Evolutionary conservation across 2,113 vertebrate genomes (phyloP).

Genomic region (Tragelaphus scriptus): DNA sequence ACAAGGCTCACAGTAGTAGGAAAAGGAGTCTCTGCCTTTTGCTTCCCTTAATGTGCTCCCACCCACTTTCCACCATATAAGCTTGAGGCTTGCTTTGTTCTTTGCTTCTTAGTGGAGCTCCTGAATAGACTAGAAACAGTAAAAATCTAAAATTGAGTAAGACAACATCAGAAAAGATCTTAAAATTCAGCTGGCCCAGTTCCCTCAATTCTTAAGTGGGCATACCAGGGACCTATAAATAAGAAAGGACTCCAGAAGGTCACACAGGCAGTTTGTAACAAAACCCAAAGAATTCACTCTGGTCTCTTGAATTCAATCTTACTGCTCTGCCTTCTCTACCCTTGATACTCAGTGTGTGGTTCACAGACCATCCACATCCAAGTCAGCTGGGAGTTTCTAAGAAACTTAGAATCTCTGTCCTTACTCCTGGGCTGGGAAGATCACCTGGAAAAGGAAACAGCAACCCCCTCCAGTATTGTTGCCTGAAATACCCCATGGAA

Average conservation of each 20-base stretch:
- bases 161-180: not conserved
- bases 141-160: not conserved
- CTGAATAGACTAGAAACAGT: not conserved
- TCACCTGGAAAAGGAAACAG: not conserved
- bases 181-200: not conserved
- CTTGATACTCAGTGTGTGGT: no score
- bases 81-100: not conserved
- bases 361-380: fast-evolving
- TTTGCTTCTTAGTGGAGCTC: not conserved
- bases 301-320: not conserved
- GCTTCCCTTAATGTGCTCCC: not conserved
- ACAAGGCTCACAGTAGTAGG: no score
- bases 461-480: not conserved
- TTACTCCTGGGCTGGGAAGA: not conserved
- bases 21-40: not conserved
- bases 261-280: not conserved
- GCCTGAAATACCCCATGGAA: not conserved
- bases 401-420: not conserved
- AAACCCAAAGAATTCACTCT: not conserved
- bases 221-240: not conserved
- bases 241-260: not conserved
- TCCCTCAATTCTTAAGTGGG: not conserved
- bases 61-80: not conserved
- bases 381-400: not conserved
- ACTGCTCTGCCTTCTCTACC: fast-evolving